Base-by-base conservation (phyloP, 2,797 vertebrate genomes). In the Myotis daubentonii region DNA sequence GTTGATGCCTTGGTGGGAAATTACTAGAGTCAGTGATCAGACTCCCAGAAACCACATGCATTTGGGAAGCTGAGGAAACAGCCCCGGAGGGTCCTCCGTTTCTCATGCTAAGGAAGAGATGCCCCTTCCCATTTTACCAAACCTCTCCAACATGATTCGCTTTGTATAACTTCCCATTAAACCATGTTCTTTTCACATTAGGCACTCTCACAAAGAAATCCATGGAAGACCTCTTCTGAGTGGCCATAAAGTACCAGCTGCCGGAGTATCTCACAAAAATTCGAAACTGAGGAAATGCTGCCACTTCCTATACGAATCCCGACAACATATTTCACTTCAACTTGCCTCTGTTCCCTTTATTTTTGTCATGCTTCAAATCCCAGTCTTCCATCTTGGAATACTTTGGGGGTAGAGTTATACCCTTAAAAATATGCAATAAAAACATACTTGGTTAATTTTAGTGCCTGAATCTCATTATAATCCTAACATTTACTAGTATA, bases 201-300 rank as follows among this genome's bases (percentile, higher is more conserved):
- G 33, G 22, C 49, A 33, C 19, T 11, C 13, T n/a, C 17, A 30
- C 11, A 57, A 80, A 75, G 44, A 60, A 47, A 41, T 33, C 8
- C 0, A 47, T 9, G 3, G 28, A 57, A 93, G 70, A 33, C 5
- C 11, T 47, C 74, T 66, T 33, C 70, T 7, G 28, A n/a, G 22
- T 5, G 17, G 8, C 33, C 2, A 25, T 36, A 79, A 88, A 33
- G 53, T 9, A 76, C 30, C 33, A 3, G 10, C 20, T 19, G 36
- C 78, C 25, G 2, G 47, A 51, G 9, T 8, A 41, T 60, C 30
- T 36, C 20, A 2, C 22, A 11, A 57, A 15, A 78, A 20, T 10
- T 3, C 0, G 30, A 60, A 16, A 22, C 20, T 5, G 36, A 7
- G 11, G 3, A 8, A 20, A 66, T 8, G 6, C 0, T 4, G 28